A percentile compares a stretch with the other conserved stretches of the same genome.
phyloP scores from a whole-genome alignment of 2,113 vertebrate genomes.

The Tautogolabrus adspersus region DNA sequence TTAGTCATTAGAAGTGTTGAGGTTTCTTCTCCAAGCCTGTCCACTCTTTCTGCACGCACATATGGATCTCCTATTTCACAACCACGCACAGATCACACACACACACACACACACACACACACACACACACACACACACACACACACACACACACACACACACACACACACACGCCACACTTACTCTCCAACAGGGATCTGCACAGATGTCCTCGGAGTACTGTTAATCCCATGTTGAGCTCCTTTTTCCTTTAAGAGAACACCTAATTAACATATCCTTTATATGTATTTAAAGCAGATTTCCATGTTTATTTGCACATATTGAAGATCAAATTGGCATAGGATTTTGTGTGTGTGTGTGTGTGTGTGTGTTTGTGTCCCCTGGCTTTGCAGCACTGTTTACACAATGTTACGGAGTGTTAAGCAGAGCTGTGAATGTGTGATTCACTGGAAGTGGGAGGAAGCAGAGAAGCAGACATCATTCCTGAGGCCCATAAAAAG shows the following conservation, averaged over 20 bases:
- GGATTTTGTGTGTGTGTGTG: constrained; percentile 49
- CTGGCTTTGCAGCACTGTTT: constrained; percentile 72
- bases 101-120: neutral
- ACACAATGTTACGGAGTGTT: constrained; percentile 71
- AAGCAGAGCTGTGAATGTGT: constrained; percentile 77
- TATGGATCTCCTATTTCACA: constrained; percentile 54
- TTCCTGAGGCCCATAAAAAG: constrained; percentile 58
- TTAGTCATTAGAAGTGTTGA: constrained; percentile 56
- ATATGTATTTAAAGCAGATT: constrained; percentile 36
- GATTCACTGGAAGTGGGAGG: constrained; percentile 71
- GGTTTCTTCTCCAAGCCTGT: constrained; percentile 14
- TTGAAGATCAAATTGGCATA: constrained; percentile 62
- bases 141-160: constrained; percentile 1
- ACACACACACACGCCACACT: constrained; percentile 2
- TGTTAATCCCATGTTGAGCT: constrained; percentile 12
- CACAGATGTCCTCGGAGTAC: constrained; percentile 29
- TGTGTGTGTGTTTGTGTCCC: constrained; percentile 58
- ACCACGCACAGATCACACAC: constrained; percentile 6
- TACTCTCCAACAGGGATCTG: constrained; percentile 5
- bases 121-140: neutral
- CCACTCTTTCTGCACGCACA: constrained; percentile 29
- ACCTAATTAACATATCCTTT: constrained; percentile 33
- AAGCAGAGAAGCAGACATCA: constrained; percentile 56
- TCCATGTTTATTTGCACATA: constrained; percentile 60
- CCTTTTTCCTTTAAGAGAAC: constrained; percentile 9